Base-by-base conservation (phyloP, 2,888 invertebrate species). In the Tipula vernalis region DNA sequence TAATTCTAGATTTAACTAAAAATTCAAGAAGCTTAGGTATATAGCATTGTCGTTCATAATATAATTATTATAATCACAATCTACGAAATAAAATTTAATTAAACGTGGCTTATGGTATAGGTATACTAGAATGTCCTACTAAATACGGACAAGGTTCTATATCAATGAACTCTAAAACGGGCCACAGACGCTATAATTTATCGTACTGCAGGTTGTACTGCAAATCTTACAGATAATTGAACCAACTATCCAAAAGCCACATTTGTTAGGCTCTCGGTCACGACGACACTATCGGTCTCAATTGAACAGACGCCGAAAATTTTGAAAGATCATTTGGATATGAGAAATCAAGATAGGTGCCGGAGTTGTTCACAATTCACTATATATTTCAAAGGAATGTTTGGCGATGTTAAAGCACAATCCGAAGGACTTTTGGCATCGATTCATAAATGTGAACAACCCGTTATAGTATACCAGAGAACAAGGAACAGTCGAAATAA, bases 391-490 rank as follows among this genome's bases (percentile, higher is more conserved):
- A 87, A 86, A 89, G 88, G 88, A 88, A 88, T 89, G 89, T 89
- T 88, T 89, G 88, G 88, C 88, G 84, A 86, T 88, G 86, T 89
- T 89, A 88, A 89, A 89, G 87, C 89, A 88, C 83, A 89, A 90
- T 89, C 88, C 88, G 87, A 87, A 88, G 87, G 88, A 89, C 87
- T 90, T 90, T 89, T 83, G 89, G 88, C 89, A 88, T 87, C 88
- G 89, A 71, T 89, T 89, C 83, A 88, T 91, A 47, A 90, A 89
- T 87, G 89, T 89, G n/a, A 90, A 90, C 88, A 89, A 91, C 10
- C 44, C 44, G 10, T 10, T 10, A 10, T 39, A 36, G 36, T 13
- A 41, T 6, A 39, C 36, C 39, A 5, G 41, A 39, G 4, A 36
- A 3, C 39, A 85, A 85, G 13, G 36, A 85, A 36, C 15, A 15